Percentiles rank a stretch among this genome's conserved stretches.
Conservation (phyloP, 1,140 invertebrate species). For the Aricia agestis region DNA sequence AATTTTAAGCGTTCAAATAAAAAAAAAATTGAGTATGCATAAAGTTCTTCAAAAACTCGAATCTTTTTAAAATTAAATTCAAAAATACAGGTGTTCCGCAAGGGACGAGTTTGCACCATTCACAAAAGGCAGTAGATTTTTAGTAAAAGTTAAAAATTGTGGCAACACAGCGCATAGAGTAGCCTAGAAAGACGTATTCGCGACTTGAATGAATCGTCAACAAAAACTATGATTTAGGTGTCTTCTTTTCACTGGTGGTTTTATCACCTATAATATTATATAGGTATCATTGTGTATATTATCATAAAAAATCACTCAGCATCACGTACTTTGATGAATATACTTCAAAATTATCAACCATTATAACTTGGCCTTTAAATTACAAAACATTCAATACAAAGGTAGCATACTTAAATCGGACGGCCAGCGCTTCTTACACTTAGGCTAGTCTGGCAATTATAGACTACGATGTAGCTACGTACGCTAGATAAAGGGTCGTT, state of each 20-base stretch:
- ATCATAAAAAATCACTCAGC: not conserved
- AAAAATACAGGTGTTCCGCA: slow-evolving; percentile 7
- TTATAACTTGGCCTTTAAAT: not conserved
- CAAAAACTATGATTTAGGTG: no score
- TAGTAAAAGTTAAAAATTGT: not conserved
- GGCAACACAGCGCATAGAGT: no score
- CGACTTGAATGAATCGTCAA: no score
- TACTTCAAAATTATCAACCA: not conserved
- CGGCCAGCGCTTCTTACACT: not conserved
- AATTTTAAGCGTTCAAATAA: slow-evolving; percentile 27
- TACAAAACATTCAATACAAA: not conserved
- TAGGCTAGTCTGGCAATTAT: not conserved
- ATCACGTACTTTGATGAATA: not conserved
- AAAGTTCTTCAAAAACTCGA: not conserved
- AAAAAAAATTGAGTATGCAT: not conserved
- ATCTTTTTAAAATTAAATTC: not conserved
- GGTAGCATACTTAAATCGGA: not conserved
- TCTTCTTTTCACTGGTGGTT: not conserved
- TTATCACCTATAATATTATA: not conserved
- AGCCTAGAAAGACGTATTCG: not conserved
- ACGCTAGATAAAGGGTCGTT: slow-evolving; percentile 7
- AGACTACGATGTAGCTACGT: not conserved
- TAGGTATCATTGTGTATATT: no score
- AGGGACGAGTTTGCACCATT: not conserved
- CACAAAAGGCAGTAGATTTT: not conserved